Conservation (phyloP, 37 sponge, comb jelly and placozoan species). For the Lycopodina hypogea region DNA sequence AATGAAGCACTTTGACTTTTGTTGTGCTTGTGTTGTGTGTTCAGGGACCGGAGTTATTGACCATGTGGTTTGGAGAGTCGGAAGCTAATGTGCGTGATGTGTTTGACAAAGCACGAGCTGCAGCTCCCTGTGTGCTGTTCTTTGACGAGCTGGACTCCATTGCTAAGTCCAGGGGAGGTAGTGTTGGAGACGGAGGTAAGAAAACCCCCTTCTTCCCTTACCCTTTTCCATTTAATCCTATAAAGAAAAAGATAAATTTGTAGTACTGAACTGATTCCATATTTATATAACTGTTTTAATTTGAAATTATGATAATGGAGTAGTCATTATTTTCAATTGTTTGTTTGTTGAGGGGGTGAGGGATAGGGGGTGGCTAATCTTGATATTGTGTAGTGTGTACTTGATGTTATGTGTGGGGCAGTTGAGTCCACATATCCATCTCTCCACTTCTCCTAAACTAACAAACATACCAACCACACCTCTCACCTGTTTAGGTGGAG, state of each 20-base stretch:
- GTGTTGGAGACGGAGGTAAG: slow-evolving; percentile 95
- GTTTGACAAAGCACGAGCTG: slow-evolving; percentile 96
- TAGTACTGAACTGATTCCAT: not conserved
- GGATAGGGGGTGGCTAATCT: not conserved
- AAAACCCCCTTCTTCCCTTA: no score
- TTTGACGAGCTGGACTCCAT: slow-evolving; percentile 99
- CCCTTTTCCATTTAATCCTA: not conserved
- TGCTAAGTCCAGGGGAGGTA: slow-evolving; percentile 99
- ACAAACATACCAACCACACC: no score
- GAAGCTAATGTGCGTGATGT: slow-evolving; percentile 99
- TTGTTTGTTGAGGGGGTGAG: not conserved
- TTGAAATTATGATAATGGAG: not conserved
- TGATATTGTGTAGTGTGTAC: no score
- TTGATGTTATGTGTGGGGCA: no score
- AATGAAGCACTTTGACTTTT: not conserved
- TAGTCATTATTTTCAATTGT: not conserved
- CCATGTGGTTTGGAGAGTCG: slow-evolving; percentile 99
- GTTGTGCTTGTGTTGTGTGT: not conserved
- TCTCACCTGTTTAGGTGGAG: slow-evolving; percentile 73
- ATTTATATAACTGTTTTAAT: not conserved
- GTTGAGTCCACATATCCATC: no score
- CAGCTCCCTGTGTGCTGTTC: slow-evolving; percentile 99
- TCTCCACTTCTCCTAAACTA: no score
- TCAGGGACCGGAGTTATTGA: slow-evolving; percentile 96
- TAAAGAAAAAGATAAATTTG: not conserved